Evolutionary conservation across 2,797 vertebrate genomes (phyloP).

Genomic region (Channallabes apus): DNA sequence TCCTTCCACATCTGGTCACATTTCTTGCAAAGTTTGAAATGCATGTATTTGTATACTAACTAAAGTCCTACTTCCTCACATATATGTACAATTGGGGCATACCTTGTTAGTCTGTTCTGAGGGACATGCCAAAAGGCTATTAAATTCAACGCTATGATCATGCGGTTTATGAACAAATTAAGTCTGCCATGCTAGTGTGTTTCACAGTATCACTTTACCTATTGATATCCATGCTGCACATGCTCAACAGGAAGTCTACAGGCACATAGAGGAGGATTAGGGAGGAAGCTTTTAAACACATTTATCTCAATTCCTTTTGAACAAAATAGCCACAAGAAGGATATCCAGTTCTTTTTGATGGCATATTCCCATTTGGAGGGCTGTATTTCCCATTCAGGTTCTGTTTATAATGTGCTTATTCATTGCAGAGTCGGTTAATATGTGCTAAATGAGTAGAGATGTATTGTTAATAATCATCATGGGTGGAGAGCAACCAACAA

Average conservation of each 20-base stretch:
- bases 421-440: conserved; percentile 56
- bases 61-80: conserved; percentile 60
- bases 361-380: background rate
- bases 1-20: background rate
- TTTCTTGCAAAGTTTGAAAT: background rate
- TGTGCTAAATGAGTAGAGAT: conserved; percentile 16
- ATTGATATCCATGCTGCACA: conserved; percentile 33
- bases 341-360: conserved; percentile 52
- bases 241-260: conserved; percentile 27
- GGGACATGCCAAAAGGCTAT: background rate
- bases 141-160: conserved; percentile 5
- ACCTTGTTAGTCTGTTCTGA: background rate
- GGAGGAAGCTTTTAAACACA: conserved; percentile 20
- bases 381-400: conserved; percentile 44
- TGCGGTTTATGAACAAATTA: conserved; percentile 22
- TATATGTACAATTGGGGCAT: background rate
- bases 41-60: background rate
- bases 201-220: conserved; percentile 47
- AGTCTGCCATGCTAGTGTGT: background rate
- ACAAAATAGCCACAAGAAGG: conserved; percentile 21
- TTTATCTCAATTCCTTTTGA: conserved; percentile 12
- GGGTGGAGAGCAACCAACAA: background rate
- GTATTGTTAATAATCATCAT: background rate
- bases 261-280: conserved; percentile 17
- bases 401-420: conserved; percentile 54